A percentile compares a stretch with the other conserved stretches of the same genome.
These are phyloP conservation scores for Connochaetes taurinus DNA, from an alignment of 2,113 vertebrate genomes.

Conservation along the genomic window DNA sequence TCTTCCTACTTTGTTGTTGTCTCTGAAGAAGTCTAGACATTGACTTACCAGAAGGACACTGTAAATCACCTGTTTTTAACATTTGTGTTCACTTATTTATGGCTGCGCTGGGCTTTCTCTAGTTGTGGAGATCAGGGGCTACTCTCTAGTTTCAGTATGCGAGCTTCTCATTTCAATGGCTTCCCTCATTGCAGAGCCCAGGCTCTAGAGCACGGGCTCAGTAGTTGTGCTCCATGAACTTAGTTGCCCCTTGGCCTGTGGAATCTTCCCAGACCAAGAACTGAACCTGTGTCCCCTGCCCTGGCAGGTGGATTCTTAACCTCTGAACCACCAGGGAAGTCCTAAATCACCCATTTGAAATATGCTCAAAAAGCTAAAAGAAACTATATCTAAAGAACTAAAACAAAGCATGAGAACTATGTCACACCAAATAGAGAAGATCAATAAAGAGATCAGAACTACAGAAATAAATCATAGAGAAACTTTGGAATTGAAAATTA, in stretches of 20 bases:
- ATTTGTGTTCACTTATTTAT: background rate
- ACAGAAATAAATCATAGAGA: background rate
- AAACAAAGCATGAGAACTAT: background rate
- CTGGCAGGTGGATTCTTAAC: background rate
- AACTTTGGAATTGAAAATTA: background rate
- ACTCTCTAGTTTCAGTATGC: background rate
- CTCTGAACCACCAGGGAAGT: background rate
- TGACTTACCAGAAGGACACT: background rate
- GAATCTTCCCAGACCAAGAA: background rate
- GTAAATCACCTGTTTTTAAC: background rate
- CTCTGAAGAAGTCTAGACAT: background rate
- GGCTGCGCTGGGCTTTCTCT: background rate
- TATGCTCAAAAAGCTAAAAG: background rate
- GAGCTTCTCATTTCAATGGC: background rate
- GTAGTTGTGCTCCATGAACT: background rate
- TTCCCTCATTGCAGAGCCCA: background rate
- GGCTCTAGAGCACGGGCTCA: background rate
- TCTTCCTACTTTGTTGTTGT: background rate
- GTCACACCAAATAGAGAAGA: background rate
- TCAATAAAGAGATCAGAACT: background rate
- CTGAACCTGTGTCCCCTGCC: background rate
- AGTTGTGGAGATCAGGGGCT: background rate
- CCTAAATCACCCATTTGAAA: background rate
- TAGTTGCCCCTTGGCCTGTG: background rate
- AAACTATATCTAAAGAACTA: background rate